Conservation (phyloP, 2,797 vertebrate genomes). For the Buceros bicornis region DNA sequence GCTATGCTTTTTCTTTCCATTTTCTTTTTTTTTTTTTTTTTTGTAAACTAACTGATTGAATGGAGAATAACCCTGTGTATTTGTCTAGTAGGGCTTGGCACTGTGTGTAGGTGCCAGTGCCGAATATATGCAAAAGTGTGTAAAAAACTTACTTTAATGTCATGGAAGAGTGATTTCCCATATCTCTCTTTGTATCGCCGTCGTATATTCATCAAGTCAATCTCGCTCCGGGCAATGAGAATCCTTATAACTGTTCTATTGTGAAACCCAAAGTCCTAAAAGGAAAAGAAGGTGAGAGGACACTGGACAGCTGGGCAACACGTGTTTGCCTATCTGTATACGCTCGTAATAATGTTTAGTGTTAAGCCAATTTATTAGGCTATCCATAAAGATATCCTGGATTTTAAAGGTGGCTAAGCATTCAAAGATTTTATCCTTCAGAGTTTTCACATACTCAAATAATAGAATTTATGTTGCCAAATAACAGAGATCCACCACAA, state of each 20-base stretch:
- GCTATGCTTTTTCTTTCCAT: no score
- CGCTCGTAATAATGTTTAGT: not conserved
- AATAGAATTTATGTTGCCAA: not conserved
- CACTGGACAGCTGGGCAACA: not conserved
- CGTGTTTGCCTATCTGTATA: not conserved
- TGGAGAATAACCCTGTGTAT: not conserved
- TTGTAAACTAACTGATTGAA: not conserved
- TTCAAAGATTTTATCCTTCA: not conserved
- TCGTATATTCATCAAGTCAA: conserved; percentile 81
- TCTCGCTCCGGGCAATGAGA: conserved; percentile 83
- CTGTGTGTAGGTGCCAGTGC: not conserved
- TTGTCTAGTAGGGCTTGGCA: not conserved
- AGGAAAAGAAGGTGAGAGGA: not conserved
- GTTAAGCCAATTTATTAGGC: not conserved
- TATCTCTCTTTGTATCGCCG: conserved; percentile 83
- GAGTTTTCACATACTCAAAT: not conserved
- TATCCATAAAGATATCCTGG: not conserved
- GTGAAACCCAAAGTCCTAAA: conserved; percentile 84
- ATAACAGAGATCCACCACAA: not conserved
- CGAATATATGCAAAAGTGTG: not conserved
- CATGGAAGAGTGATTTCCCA: conserved; percentile 82
- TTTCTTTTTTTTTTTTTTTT: not conserved
- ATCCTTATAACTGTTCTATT: conserved; percentile 85
- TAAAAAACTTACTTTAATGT: conserved; percentile 80
- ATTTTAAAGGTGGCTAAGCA: not conserved